Conservation (phyloP, 2,888 invertebrate genomes). For the Ormyrus nitidulus region DNA sequence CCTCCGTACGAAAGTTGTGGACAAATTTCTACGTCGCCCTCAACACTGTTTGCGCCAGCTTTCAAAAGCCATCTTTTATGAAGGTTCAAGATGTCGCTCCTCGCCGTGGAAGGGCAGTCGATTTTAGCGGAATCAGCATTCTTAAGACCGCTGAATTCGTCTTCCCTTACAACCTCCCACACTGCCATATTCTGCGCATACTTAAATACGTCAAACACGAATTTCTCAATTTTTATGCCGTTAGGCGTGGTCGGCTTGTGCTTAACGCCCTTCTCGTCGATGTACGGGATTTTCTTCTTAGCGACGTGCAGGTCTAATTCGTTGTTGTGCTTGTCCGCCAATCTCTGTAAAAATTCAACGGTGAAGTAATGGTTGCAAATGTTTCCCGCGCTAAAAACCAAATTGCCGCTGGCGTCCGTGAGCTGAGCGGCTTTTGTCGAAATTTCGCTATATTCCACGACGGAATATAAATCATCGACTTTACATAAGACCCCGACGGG, state of each 20-base stretch:
- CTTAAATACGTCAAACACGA: conserved; percentile 98
- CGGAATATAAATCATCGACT: conserved; percentile 91
- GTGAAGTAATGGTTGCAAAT: conserved; percentile 99
- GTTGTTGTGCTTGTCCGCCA: conserved; percentile 84
- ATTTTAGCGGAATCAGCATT: conserved; percentile 92
- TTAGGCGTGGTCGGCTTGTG: conserved; percentile 89
- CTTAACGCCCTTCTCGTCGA: conserved; percentile 83
- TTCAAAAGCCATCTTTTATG: conserved; percentile 88
- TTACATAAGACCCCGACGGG: conserved; percentile 96
- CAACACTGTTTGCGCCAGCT: conserved; percentile 87
- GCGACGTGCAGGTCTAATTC: conserved; percentile 94
- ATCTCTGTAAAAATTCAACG: conserved; percentile 86
- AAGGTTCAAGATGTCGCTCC: conserved; percentile 84
- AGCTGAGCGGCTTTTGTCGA: conserved; percentile 90
- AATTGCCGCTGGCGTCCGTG: conserved; percentile 84
- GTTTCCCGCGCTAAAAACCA: conserved; percentile 96
- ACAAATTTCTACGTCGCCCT: conserved; percentile 89
- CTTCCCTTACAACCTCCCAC: conserved; percentile 92
- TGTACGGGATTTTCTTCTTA: conserved; percentile 95
- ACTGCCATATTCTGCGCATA: conserved; percentile 94
- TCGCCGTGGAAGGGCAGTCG: conserved; percentile 93
- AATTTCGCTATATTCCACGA: conserved; percentile 98
- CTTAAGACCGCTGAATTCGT: conserved; percentile 98
- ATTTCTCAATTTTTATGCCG: conserved; percentile 99
- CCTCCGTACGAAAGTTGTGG: conserved; percentile 94